Conservation (phyloP, 2,113 vertebrate species). For the Cathartes aura region DNA sequence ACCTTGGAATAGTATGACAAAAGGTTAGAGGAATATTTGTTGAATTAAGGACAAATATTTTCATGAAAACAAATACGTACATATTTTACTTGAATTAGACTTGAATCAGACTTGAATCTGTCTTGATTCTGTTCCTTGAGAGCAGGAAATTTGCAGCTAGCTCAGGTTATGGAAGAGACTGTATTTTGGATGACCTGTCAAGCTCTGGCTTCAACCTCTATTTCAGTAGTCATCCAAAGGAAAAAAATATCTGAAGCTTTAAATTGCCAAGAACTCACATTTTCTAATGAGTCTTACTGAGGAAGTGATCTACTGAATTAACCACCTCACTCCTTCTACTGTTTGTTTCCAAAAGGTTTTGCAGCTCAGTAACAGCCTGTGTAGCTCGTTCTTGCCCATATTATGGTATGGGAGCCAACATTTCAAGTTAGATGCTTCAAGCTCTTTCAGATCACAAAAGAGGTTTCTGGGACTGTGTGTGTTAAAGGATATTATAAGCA, state of each 20-base stretch:
- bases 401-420: not conserved
- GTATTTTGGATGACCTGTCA: not conserved
- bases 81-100: not conserved
- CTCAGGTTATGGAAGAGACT: not conserved
- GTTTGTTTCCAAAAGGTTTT: not conserved
- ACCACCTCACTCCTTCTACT: not conserved
- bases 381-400: not conserved
- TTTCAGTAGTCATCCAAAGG: not conserved
- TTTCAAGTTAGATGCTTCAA: not conserved
- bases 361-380: not conserved
- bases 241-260: not conserved
- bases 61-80: not conserved
- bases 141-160: not conserved
- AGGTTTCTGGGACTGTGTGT: not conserved
- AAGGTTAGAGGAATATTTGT: not conserved
- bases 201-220: not conserved
- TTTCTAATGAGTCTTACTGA: not conserved
- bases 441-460: not conserved
- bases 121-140: not conserved
- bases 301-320: not conserved
- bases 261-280: not conserved
- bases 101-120: not conserved
- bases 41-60: not conserved
- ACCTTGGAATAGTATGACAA: not conserved
- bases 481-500: not conserved